A percentile compares a stretch with the other conserved stretches of the same genome.
Conservation (phyloP, 2,888 invertebrate species). For the Hirtodrosophila confusa region DNA sequence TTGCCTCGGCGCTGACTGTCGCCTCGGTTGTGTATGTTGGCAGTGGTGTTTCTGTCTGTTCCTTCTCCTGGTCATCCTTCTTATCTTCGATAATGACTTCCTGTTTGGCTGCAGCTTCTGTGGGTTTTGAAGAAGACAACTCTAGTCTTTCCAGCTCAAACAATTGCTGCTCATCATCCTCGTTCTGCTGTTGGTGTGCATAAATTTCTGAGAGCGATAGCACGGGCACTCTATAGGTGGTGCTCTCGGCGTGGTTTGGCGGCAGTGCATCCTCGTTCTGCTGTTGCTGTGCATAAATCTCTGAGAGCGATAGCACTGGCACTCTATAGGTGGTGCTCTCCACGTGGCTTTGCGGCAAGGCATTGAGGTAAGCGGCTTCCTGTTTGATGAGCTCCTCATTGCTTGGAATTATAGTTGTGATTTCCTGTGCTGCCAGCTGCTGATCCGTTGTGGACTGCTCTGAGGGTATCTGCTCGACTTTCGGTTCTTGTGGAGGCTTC, state of each 20-base stretch:
- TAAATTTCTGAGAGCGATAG: conserved; percentile 68
- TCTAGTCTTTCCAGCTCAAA: conserved; percentile 57
- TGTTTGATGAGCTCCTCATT: conserved; percentile 46
- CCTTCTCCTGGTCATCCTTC: not conserved
- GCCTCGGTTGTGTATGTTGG: conserved; percentile 20
- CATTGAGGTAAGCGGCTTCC: conserved; percentile 45
- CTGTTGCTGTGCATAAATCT: conserved; percentile 74
- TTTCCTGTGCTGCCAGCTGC: conserved; percentile 33
- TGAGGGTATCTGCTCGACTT: not conserved
- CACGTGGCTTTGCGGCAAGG: conserved; percentile 5
- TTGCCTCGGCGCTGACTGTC: conserved; percentile 12
- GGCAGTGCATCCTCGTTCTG: conserved; percentile 45
- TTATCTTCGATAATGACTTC: conserved; percentile 33
- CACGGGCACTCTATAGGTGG: conserved; percentile 31
- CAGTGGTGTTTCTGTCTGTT: conserved; percentile 3
- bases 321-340: conserved; percentile 60
- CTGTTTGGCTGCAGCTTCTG: conserved; percentile 35
- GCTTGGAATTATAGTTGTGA: conserved; percentile 51
- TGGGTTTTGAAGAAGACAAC: conserved; percentile 19
- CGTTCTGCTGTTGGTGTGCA: conserved; percentile 72
- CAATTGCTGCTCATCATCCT: conserved; percentile 57
- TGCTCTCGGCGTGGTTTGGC: conserved; percentile 34
- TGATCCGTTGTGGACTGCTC: conserved; percentile 15
- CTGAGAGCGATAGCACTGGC: conserved; percentile 64
- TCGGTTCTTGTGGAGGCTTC: conserved; percentile 9